Evolutionary conservation across 2,888 invertebrate species (phyloP), one percentile per base, ranked within the genome.

Genomic region (Caenorhabditis uteleia): DNA sequence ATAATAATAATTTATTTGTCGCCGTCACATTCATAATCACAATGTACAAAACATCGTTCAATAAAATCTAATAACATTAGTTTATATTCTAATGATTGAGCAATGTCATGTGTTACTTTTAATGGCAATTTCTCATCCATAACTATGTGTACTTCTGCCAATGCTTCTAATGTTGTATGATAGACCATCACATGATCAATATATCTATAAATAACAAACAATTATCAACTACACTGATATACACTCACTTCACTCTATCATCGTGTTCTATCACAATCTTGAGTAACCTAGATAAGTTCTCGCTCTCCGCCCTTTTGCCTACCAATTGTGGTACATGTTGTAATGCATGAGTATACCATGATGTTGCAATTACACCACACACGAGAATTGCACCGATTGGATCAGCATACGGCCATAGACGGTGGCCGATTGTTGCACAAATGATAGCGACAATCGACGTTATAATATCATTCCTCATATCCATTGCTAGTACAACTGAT

Each of bases 141-240:
- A 1, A 86, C 84, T 64, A 86, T 83, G 68, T 82, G 79, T 21
- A 83, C 50, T 47, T 77, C 78, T 6, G 76, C 80, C 21, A 78
- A 51, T 57, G 84, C 85, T 65, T 84, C 84, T 34, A 77, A 82
- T 18, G 86, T 86, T 46, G 85, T 85, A 75, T 86, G 86, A 72
- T 85, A 87, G 3, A 85, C 86, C 53, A 85, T 78, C 21, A 86
- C 84, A 14, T 86, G 86, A 74, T 87, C 87, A 23, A 86, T 68
- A 47, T 60, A 62, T 53, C 71, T 69, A 42, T 21, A 68, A 56
- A 38, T 46, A 43, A 38, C n/a, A 20, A 20, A 8, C 43, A 43
- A 10, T 21, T 23, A 10, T 23, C 31, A 29, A 29, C 31, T 12
- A 14, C 31, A 14, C 31, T 12, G 31, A 7, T 10, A 8, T 39